Evolutionary conservation across 2,113 vertebrate genomes (phyloP).

Genomic region (Perognathus longimembris): DNA sequence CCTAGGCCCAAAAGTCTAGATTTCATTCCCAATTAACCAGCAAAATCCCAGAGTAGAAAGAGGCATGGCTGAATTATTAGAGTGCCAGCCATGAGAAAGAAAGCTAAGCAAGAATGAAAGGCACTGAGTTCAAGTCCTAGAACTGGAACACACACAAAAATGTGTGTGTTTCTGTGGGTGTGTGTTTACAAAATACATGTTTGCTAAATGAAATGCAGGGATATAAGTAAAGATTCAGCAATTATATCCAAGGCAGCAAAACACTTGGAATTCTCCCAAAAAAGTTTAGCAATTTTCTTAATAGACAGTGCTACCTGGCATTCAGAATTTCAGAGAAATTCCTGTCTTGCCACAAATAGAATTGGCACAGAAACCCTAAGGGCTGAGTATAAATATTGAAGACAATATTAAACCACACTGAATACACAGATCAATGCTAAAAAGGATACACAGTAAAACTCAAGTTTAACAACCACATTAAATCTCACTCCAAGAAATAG

Average conservation of each 20-base stretch:
- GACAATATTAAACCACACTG: conserved; percentile 38
- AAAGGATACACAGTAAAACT: conserved; percentile 34
- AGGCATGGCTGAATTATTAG: too few species aligned
- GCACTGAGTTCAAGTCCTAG: too few species aligned
- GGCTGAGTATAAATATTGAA: conserved; percentile 6
- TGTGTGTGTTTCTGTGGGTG: too few species aligned
- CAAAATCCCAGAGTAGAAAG: too few species aligned
- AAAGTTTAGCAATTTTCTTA: background rate
- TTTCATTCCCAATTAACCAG: too few species aligned
- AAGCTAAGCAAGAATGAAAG: too few species aligned
- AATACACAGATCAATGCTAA: background rate
- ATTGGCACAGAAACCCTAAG: conserved; percentile 6
- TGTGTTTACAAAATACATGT: background rate
- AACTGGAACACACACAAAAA: too few species aligned
- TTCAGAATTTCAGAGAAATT: conserved; percentile 54
- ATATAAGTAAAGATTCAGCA: conserved; percentile 28
- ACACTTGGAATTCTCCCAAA: background rate
- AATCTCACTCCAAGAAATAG: conserved; percentile 16
- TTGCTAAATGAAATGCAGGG: conserved; percentile 20
- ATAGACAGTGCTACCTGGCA: background rate
- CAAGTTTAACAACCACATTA: conserved; percentile 39
- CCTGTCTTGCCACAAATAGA: conserved; percentile 45
- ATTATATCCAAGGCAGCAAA: conserved; percentile 18
- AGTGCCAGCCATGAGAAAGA: too few species aligned
- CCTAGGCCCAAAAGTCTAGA: too few species aligned